Evolutionary conservation across 2,797 vertebrate species (phyloP).

Genomic region (Gouania willdenowi): DNA sequence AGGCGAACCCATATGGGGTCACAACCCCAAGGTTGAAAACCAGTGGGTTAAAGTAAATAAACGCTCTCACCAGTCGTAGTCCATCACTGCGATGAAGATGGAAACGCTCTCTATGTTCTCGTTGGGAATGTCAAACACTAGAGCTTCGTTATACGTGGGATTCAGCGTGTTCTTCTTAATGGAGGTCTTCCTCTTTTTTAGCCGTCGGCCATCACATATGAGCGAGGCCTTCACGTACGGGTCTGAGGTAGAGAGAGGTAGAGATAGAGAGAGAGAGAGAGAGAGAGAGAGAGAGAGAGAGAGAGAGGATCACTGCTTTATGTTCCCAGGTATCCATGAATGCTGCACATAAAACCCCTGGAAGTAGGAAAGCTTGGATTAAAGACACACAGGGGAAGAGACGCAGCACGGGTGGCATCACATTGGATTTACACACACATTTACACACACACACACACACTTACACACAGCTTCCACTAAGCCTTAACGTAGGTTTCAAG

Average conservation of each 20-base stretch:
- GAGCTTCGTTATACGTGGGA: conserved; percentile 92
- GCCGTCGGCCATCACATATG: conserved; percentile 87
- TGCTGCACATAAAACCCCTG: conserved; percentile 51
- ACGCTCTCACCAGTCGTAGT: conserved; percentile 96
- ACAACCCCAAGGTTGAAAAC: no score
- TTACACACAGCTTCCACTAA: conserved; percentile 1
- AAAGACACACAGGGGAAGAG: conserved; percentile 46
- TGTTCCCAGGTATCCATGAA: conserved; percentile 35
- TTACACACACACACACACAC: conserved; percentile 2
- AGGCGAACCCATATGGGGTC: no score
- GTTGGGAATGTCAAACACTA: conserved; percentile 93
- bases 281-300: background rate
- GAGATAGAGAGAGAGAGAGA: background rate
- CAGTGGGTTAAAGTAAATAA: no score
- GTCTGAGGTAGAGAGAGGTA: conserved; percentile 64
- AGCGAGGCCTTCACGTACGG: conserved; percentile 93
- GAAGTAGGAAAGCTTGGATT: conserved; percentile 61
- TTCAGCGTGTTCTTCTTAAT: conserved; percentile 97
- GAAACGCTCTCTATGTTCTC: conserved; percentile 90
- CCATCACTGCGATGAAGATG: conserved; percentile 90
- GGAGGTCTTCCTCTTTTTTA: conserved; percentile 94
- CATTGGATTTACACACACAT: conserved; percentile 17
- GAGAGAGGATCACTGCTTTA: conserved; percentile 13
- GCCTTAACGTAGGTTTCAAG: no score
- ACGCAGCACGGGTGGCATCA: conserved; percentile 47